Conservation (phyloP, 2,888 invertebrate genomes). For the Hemistola chrysoprasaria region DNA sequence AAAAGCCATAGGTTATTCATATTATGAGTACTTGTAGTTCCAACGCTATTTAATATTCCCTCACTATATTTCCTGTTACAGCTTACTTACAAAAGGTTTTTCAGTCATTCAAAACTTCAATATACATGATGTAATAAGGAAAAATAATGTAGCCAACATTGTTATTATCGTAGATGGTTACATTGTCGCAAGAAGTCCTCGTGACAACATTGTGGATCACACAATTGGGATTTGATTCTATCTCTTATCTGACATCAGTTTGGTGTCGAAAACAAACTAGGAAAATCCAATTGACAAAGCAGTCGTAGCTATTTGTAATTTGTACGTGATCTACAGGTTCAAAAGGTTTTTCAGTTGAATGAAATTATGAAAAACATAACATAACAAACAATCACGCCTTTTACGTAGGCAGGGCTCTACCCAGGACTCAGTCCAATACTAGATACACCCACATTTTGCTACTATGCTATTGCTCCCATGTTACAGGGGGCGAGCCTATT, state of each 20-base stretch:
- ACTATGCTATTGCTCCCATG: too few species aligned
- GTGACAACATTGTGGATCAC: conserved; percentile 11
- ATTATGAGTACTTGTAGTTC: too few species aligned
- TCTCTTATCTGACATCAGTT: conserved; percentile 4
- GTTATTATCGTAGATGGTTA: conserved; percentile 5
- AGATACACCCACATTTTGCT: too few species aligned
- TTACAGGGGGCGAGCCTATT: too few species aligned
- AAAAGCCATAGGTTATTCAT: too few species aligned
- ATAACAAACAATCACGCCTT: too few species aligned
- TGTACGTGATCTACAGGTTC: conserved; percentile 2
- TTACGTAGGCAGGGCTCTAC: too few species aligned
- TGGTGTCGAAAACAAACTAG: conserved; percentile 13
- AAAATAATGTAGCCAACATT: conserved; percentile 2
- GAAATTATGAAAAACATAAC: too few species aligned
- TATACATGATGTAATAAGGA: conserved; percentile 5
- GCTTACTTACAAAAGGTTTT: conserved; percentile 3
- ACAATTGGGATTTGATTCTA: conserved; percentile 12
- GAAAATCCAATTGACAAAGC: conserved; percentile 7
- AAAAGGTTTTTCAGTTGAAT: not conserved
- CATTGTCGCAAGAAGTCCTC: conserved; percentile 3
- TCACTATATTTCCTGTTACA: not conserved
- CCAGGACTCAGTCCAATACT: too few species aligned
- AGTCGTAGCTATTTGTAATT: conserved; percentile 10
- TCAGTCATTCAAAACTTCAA: conserved; percentile 3
- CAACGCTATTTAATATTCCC: too few species aligned